Evolutionary conservation across 23 tunicate species (phyloP), one percentile per base, ranked within the genome.

Genomic region (Halocynthia roretzi): DNA sequence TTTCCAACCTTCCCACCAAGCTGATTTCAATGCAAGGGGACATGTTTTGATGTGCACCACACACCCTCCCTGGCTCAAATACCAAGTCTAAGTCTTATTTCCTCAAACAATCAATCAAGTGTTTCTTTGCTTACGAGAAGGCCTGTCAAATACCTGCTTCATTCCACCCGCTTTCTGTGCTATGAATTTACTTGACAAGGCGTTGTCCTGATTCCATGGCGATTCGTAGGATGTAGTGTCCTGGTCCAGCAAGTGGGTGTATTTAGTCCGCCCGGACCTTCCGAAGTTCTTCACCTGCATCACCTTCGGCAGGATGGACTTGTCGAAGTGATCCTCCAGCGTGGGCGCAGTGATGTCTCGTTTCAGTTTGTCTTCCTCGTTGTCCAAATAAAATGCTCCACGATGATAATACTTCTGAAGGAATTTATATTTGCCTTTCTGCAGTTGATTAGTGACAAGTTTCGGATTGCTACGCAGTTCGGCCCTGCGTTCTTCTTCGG

Each of bases 201-300:
- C 91, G 22, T 87, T 80, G 48, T 90, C 96, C 51, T 80, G 89
- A 14, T 91, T 80, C 96, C 96, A 96, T 17, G 99, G 83, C 9
- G 91, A 85, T 77, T 96, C 99, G 72, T 66, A 93, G 17, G 73
- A 68, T 0, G 93, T 96, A 62, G 99, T 96, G 86, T 96, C 99
- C 54, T 96, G 97, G 50, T 85, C 96, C 15, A 92, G 86, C 84
- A 96, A 82, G 52, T 96, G 99, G 53, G 99, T 96, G 76, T 92
- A 96, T 75, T 96, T 96, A 15, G 99, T 96, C 7, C 99, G 87
- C 8, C 99, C 99, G 23, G 96, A 89, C 7, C 99, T 93, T 17
- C 99, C 99, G 61, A 96, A 96, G 82, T 96, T 89, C 77, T 96
- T 85, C 61, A 96, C 96, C 80, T 85, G 70, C 99, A 96, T 96